Base-by-base conservation (phyloP, 2,888 invertebrate species). In the Cephonodes hylas region DNA sequence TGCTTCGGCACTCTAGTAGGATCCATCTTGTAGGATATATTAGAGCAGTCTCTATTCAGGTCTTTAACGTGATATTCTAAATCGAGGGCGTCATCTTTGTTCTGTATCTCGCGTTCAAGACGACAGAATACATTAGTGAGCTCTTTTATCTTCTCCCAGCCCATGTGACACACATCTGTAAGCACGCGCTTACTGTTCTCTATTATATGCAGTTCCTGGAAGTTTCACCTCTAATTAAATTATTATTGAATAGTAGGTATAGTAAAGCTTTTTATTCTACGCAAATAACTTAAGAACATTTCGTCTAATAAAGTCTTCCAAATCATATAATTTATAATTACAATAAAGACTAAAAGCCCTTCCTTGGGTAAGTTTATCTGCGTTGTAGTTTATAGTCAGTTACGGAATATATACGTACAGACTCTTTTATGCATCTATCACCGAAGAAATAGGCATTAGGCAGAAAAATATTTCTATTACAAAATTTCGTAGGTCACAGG, bases 1-100 rank as follows among this genome's bases (percentile, higher is more conserved):
- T 94, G 57, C 10, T 58, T 25, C 2, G 96, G 95, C 66, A 95
- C 94, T 66, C 96, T 93, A 0, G 96, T 93, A 0, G 97, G 94
- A 81, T 97, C 96, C 4, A 96, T 94, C 84, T 98, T 97, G 83
- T 94, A 97, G 45, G 96, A 96, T 65, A 97, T 96, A 78, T 95
- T 95, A 0, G 96, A 93, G 60, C 96, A 95, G 64, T 95, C 94
- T 69, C 96, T 95, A 74, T 96, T 94, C 68, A 98, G 86, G 57
- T 95, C 95, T 66, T 96, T 91, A 77, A 97, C 97, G 18, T 95
- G 93, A 31, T 90, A 93, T 76, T 97, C 97, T 73, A 98, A 94
- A 66, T 94, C 93, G 42, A 96, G 91, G 0, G 97, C 94, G 74
- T 96, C 96, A n/a, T 94, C 93, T 85, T 98, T 98, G 79, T 98